Evolutionary conservation across 2,888 invertebrate genomes (phyloP), one percentile per base, ranked within the genome.

Genomic region (Drosophila acutilabella): DNA sequence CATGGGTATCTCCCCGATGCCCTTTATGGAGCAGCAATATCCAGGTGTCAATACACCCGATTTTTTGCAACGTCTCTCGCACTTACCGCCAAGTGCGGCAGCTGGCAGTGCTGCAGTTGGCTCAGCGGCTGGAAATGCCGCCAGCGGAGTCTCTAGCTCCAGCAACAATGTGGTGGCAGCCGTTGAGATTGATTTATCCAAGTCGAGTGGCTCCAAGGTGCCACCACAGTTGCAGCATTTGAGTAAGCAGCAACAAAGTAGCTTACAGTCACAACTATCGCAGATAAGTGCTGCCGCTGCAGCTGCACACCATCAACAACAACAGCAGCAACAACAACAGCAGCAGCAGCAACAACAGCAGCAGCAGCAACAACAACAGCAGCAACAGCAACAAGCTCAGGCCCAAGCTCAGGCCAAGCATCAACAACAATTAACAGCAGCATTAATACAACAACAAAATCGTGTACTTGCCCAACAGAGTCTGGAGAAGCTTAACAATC

Each of bases 381-480:
- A 93, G 1, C 93, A 91, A 40, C 94, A 94, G 64, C 95, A 94
- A 71, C 95, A 91, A 86, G 89, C 78, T 69, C 90, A 92, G n/a
- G 91, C 92, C 2, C 90, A 92, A n/a, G 91, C 92, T 4, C 90
- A 90, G 60, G 80, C 89, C 2, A 93, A 92, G 54, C 95, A 95
- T 74, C 95, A 95, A 78, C 95, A 95, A 78, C 94, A 95, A 89
- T 93, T 95, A 83, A 93, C 93, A 4, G 94, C 94, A 1, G 93
- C 94, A 8, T 89, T 95, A 48, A 93, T 95, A 65, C 95, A 95
- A 81, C 95, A 95, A 77, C 95, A 95, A 90, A 94, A 93, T 88
- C 92, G 94, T 16, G 94, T 93, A 33, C 93, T 94, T 42, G 94
- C 94, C 6, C 94, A 94, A 89, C 93, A 94, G 93, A 93, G 94